Evolutionary conservation across 2,113 vertebrate genomes (phyloP).

Genomic region (Nothoprocta perdicaria): DNA sequence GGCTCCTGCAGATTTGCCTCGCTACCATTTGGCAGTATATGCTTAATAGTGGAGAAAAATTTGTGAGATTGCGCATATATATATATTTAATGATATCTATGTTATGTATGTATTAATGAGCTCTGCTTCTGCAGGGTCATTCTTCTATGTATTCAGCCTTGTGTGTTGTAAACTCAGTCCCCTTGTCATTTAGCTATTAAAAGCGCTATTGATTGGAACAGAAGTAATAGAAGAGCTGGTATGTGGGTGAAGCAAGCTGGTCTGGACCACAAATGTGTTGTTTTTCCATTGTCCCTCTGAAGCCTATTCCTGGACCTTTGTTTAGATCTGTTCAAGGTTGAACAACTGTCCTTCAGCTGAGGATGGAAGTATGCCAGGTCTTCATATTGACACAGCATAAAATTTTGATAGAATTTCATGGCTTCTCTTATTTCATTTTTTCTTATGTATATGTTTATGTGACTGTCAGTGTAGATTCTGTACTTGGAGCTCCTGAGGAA

Average conservation of each 20-base stretch:
- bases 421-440: not conserved
- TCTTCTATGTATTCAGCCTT: conserved; percentile 19
- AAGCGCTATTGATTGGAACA: not conserved
- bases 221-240: not conserved
- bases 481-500: not conserved
- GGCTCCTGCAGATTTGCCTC: conserved; percentile 40
- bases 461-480: not conserved
- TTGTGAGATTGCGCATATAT: not conserved
- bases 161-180: not conserved
- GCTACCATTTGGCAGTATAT: not conserved
- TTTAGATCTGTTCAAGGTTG: not conserved
- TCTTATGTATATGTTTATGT: not conserved
- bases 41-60: not conserved
- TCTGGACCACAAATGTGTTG: not conserved
- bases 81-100: not conserved
- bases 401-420: not conserved
- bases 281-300: not conserved
- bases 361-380: not conserved
- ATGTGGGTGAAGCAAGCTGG: not conserved
- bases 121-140: conserved; percentile 43
- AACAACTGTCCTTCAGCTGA: not conserved
- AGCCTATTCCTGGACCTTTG: not conserved
- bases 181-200: not conserved
- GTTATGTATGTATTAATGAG: not conserved
- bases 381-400: not conserved